Base-by-base conservation (phyloP, 2,113 vertebrate genomes). In the Centrocercus urophasianus region DNA sequence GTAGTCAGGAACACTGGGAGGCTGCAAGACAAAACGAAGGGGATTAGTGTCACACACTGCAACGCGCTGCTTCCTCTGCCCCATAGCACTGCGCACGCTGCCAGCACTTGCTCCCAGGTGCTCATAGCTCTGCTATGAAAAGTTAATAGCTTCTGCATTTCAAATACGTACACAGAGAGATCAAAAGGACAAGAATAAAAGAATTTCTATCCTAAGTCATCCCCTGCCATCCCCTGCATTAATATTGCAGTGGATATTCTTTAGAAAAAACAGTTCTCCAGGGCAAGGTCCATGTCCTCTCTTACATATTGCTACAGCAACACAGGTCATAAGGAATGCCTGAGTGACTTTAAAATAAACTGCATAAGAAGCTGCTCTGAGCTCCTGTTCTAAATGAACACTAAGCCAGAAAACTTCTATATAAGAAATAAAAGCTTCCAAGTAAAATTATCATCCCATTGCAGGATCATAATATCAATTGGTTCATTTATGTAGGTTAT, bases 1-100 rank as follows among this genome's bases (percentile, higher is more conserved):
- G 79, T 98, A 98, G 69, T 97, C 98, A 21, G 97, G 98, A 32
- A 96, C 40, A 18, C 93, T 77, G 60, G 98, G 79, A 91, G 98
- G 98, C 98, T 98, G 97, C 38, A 97, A 97, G 72, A 97, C 90
- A 95, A 66, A 79, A 93, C 38, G 36, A 8, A 32, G 61, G 10
- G 47, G 79, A 19, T 95, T 83, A 86, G 73, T 56, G 48, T 30
- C 69, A 89, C 1, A 22, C 65, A 57, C 13, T 12, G 11, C 36
- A 64, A 40, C 16, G 9, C 1, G 2, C 47, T 22, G 7, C 30
- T 14, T 60, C 7, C 5, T 57, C 57, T 32, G 43, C 66, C 2
- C 63, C 89, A 25, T 54, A 27, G 32, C 45, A 67, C 57, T 4
- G 12, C 30, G 65, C n/a, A 65, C 70, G 17, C 47, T 4, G 43